Percentiles rank a stretch among this genome's conserved stretches.
Evolutionary conservation across 1,140 invertebrate genomes (phyloP).

Genomic region (Drosophila nigromelanica): DNA sequence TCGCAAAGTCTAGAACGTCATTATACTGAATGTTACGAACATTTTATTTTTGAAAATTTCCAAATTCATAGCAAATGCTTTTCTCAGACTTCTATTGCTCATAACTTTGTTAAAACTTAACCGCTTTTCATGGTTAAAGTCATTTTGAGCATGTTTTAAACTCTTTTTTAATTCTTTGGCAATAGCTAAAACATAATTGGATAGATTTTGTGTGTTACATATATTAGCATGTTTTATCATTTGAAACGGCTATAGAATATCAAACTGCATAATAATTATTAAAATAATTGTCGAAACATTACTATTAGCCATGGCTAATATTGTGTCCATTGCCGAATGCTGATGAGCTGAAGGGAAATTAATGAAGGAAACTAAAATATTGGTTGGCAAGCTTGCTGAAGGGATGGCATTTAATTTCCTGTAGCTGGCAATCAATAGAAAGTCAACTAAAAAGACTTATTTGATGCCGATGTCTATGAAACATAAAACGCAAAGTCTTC

Average conservation of each 20-base stretch:
- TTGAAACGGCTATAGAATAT: too few relatives aligned
- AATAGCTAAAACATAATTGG: too few relatives aligned
- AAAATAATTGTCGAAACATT: constrained; percentile 41
- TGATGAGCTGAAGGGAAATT: constrained; percentile 32
- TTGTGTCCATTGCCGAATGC: constrained; percentile 29
- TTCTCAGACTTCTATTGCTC: too few relatives aligned
- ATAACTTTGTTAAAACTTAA: too few relatives aligned
- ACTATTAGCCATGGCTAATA: constrained; percentile 38
- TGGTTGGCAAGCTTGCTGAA: constrained; percentile 20
- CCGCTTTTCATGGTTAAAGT: too few relatives aligned
- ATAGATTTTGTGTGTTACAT: neutral
- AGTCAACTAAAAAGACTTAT: constrained; percentile 65
- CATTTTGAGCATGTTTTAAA: too few relatives aligned
- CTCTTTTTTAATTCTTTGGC: neutral
- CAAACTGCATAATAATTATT: constrained; percentile 10
- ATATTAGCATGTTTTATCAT: neutral
- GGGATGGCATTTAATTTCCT: constrained; percentile 73
- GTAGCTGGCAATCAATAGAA: constrained; percentile 60
- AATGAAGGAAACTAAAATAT: constrained; percentile 58
- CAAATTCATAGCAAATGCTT: too few relatives aligned
- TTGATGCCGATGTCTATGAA: constrained; percentile 57
- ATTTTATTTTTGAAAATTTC: too few relatives aligned
- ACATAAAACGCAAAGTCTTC: constrained; percentile 44
- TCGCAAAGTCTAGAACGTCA: too few relatives aligned
- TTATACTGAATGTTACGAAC: too few relatives aligned